These are phyloP conservation scores for Myiozetetes cayanensis DNA, from an alignment of 2,113 vertebrate species.

Conservation along the genomic window DNA sequence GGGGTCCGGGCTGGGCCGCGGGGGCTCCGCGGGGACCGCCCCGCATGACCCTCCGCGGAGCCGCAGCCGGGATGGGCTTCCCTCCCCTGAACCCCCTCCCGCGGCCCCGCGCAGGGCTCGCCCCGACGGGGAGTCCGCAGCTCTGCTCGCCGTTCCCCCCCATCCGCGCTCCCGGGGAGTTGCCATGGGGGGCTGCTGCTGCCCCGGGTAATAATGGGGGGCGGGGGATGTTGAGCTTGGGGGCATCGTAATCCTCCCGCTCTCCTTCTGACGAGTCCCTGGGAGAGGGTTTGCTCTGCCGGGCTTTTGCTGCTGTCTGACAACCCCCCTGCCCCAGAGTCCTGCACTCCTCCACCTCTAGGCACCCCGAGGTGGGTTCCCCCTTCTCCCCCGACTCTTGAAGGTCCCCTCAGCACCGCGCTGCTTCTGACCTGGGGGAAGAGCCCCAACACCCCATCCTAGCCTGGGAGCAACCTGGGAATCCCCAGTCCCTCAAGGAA, in stretches of 20 bases:
- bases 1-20: not conserved
- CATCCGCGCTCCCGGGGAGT: rapidly evolving
- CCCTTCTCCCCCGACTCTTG: rapidly evolving
- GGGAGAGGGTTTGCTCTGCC: rapidly evolving
- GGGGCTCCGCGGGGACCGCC: not conserved
- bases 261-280: not conserved
- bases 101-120: not conserved
- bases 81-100: not conserved
- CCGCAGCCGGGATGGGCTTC: not conserved
- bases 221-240: not conserved
- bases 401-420: rapidly evolving
- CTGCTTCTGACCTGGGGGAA: not conserved
- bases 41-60: not conserved
- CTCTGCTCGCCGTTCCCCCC: not conserved
- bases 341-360: not conserved
- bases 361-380: no score
- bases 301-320: not conserved
- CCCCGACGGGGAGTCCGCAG: not conserved
- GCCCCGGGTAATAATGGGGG: no score
- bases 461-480: rapidly evolving
- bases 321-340: not conserved
- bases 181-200: not conserved
- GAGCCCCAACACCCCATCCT: not conserved
- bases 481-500: no score
- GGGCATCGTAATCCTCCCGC: not conserved